Evolutionary conservation across 2,113 vertebrate genomes (phyloP), one percentile per base, ranked within the genome.

Genomic region (Hystrix cristata): DNA sequence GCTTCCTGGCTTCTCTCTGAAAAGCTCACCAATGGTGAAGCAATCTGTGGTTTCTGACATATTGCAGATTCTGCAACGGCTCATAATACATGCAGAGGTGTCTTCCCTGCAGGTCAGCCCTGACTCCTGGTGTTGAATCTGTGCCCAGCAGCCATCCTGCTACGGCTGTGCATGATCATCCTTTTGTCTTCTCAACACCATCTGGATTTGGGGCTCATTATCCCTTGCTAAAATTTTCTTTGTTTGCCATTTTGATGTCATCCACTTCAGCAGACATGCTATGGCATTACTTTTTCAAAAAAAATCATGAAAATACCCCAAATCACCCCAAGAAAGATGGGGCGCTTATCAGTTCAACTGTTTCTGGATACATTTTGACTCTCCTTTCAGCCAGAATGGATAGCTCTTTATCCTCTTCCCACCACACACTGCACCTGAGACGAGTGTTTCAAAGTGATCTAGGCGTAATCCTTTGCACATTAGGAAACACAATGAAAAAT

Each of bases 221-320:
- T 62, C 27, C 67, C 89, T 81, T 82, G 57, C 9, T 55, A 53
- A 43, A 71, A 55, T 71, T 92, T 87, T 86, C 91, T 91, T 90
- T 85, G 14, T 76, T 87, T 81, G 51, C n/a, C 65, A 1, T 71
- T 7, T 53, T 53, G 4, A 57, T 78, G 7, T 27, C 62, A 38
- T 51, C 48, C 27, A 55, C 64, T 71, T 62, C 64, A 64, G 62
- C 38, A 89, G 53, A 27, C 21, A 71, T 4, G 5, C 31, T 48
- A 4, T 67, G 34, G 1, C 34, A 29, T 76, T 82, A 55, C 25
- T 91, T 72, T 55, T 48, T 59, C 43, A 72, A 18, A 48, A 67
- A 90, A 57, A 80, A 81, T 60, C n/a, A 51, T 25, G 46, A 90
- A 90, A 11, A 21, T 62, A 86, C 55, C 57, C 51, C 53, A 85